Evolutionary conservation across 2,888 invertebrate genomes (phyloP).

Genomic region (Caenorhabditis virilis): DNA sequence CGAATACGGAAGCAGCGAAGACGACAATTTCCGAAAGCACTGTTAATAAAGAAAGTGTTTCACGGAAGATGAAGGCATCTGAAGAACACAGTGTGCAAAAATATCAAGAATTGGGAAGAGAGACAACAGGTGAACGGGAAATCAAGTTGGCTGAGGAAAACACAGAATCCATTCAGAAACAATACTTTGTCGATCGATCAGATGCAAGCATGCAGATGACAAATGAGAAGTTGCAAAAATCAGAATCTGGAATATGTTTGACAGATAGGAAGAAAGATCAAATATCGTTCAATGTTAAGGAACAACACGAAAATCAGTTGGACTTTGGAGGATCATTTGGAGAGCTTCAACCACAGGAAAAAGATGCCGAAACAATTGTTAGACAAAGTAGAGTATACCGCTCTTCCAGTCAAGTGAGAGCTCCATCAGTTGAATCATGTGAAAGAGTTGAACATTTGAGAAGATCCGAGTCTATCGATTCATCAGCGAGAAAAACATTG

Average conservation of each 20-base stretch:
- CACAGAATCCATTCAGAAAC: constrained; percentile 8
- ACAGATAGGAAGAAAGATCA: neutral
- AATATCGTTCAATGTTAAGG: neutral
- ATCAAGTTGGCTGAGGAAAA: constrained; percentile 1
- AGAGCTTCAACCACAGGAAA: constrained; percentile 23
- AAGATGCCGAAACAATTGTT: constrained; percentile 21
- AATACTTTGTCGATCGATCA: constrained; percentile 14
- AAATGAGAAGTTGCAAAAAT: neutral
- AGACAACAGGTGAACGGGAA: neutral
- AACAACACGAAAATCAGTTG: constrained; percentile 20
- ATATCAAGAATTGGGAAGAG: neutral
- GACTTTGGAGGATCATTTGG: constrained; percentile 31
- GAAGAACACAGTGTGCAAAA: constrained; percentile 1
- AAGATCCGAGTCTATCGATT: constrained; percentile 14
- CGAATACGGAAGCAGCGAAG: constrained; percentile 17
- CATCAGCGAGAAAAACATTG: constrained; percentile 7
- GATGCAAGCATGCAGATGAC: constrained; percentile 7
- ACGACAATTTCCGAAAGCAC: constrained; percentile 17
- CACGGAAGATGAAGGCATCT: constrained; percentile 5
- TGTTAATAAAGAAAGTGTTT: constrained; percentile 2
- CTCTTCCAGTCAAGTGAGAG: constrained; percentile 21
- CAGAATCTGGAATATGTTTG: neutral
- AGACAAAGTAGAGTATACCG: constrained; percentile 19
- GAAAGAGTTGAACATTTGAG: neutral
- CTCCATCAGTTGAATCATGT: constrained; percentile 23